Evolutionary conservation across 1,140 invertebrate genomes (phyloP), one percentile per base, ranked within the genome.

Genomic region (Oncopodura yosiiana): DNA sequence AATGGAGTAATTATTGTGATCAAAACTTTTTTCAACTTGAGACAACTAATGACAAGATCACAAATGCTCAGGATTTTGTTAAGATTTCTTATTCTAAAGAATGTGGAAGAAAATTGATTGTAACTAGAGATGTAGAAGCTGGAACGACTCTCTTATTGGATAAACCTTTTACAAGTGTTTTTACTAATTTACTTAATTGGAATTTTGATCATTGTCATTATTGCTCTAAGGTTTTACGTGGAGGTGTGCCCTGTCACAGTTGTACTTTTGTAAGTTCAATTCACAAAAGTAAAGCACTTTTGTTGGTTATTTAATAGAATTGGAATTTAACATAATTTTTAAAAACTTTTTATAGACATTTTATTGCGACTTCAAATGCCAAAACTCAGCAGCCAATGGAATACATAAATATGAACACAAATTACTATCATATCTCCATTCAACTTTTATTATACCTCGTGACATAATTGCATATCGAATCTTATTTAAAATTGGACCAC

Each of bases 201-300:
- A 49, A 62, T n/a, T 30, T 27, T 2, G 43, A 52, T 14, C 45
- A 56, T 19, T 62, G 60, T 38, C 52, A 58, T 32, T 43, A n/a
- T 16, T 62, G 60, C 23, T 49, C 14, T 2, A 45, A 29, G 12
- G 5, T 2, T 5, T 21, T 58, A 1, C 29, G 55, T 2, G 46
- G n/a, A 23, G 56, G 52, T 6, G 52, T 58, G 30, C 52, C 60
- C 16, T 62, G 60, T 29, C n/a, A 23, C 5, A 8, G 27, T 4
- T 62, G 60, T 38, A 50, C 52, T 14, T 62, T 62, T 58, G 60
- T 58, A 55, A 62, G 46, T 11, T 12, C 24, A 5, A 37, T 16
- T 11, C 6, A 9, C 14, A 16, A 16, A 30, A 3, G 53, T 29
- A 27, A 26, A 37, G 24, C 49, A 49, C n/a, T n/a, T n/a, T n/a